phyloP scores from a whole-genome alignment of 2,113 vertebrate species.

The Megaceryle torquata region DNA sequence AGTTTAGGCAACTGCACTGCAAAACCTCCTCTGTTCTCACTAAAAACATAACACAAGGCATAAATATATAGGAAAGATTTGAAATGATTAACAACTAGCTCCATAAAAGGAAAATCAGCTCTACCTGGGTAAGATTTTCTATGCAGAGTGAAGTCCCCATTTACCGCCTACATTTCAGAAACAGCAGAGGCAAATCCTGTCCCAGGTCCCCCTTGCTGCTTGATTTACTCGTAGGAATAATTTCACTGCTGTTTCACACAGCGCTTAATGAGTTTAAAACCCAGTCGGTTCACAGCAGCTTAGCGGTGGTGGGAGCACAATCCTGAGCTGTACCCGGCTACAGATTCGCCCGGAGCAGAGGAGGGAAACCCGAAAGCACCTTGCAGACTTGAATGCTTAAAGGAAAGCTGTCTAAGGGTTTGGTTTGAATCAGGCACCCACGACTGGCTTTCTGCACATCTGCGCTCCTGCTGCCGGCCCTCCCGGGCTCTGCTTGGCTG shows the following conservation, averaged over 20 bases:
- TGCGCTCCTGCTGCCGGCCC: background rate
- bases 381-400: background rate
- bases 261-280: slow-evolving; percentile 16
- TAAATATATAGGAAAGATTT: background rate
- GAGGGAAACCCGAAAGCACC: background rate
- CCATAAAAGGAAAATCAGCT: background rate
- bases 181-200: background rate
- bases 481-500: background rate
- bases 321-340: background rate
- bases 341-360: background rate
- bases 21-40: background rate
- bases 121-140: background rate
- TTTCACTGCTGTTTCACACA: background rate
- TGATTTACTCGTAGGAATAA: slow-evolving; percentile 1
- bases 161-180: slow-evolving; percentile 2
- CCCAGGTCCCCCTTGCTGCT: background rate
- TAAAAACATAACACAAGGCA: background rate
- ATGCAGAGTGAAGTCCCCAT: background rate
- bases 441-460: background rate
- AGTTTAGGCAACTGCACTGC: background rate
- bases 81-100: background rate
- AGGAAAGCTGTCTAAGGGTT: background rate
- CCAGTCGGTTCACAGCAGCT: background rate
- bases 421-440: background rate
- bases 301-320: rapidly evolving